Percentiles rank a stretch among this genome's conserved stretches.
phyloP scores from a whole-genome alignment of 2,888 invertebrate genomes.

The Drosophila vallismaia region DNA sequence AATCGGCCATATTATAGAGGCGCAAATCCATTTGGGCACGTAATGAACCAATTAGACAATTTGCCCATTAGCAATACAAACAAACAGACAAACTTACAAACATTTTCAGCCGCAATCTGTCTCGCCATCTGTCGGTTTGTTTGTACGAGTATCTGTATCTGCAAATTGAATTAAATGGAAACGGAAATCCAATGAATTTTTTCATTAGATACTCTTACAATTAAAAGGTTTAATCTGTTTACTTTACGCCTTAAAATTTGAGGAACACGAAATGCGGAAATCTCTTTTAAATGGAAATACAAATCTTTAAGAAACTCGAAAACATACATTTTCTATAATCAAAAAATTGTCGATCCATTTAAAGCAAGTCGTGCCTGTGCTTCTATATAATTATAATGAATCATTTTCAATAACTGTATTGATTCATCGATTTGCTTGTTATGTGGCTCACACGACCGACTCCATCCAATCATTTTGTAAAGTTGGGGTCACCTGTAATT shows the following conservation, averaged over 20 bases:
- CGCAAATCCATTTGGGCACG: conserved; percentile 81
- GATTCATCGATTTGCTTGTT: conserved; percentile 32
- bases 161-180: conserved; percentile 38
- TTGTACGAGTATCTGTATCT: conserved; percentile 22
- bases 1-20: conserved; percentile 73
- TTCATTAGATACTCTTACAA: conserved; percentile 14
- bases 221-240: neutral
- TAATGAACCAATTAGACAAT: conserved; percentile 81
- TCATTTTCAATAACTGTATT: conserved; percentile 29
- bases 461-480: neutral
- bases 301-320: too few relatives aligned
- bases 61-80: conserved; percentile 45
- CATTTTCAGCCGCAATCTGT: conserved; percentile 24
- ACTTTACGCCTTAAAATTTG: neutral
- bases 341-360: neutral
- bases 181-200: conserved; percentile 21
- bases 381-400: conserved; percentile 16
- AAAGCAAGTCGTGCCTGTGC: neutral
- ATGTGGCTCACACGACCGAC: conserved; percentile 12
- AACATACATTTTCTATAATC: neutral
- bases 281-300: too few relatives aligned
- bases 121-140: conserved; percentile 5
- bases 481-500: conserved; percentile 33
- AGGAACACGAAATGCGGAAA: neutral
- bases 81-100: conserved; percentile 15